Conservation (phyloP, 2,113 vertebrate species). For the Vimba vimba region DNA sequence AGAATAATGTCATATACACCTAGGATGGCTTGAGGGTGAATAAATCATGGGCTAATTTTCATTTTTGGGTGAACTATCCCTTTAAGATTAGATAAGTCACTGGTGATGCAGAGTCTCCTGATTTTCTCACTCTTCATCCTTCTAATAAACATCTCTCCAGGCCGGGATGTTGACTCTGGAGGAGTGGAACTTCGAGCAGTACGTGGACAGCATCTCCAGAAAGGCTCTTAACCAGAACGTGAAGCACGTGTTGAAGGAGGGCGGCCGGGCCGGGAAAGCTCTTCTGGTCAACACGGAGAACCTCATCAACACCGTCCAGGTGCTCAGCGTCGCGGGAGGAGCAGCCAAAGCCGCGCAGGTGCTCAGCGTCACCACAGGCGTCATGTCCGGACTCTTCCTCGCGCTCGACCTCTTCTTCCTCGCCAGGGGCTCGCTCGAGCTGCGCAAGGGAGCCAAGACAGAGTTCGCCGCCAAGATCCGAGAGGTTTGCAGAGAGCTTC, state of each 20-base stretch:
- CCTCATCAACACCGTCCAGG: conserved; percentile 72
- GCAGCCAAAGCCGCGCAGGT: conserved; percentile 71
- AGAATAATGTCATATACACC: too few species aligned
- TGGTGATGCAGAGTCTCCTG: too few species aligned
- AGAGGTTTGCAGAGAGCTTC: conserved; percentile 73
- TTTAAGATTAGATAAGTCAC: too few species aligned
- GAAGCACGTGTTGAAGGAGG: conserved; percentile 75
- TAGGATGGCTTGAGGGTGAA: too few species aligned
- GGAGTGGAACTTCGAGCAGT: conserved; percentile 75
- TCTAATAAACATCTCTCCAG: conserved; percentile 48
- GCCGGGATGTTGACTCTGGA: conserved; percentile 76
- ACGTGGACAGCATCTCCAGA: conserved; percentile 70
- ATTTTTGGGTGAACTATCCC: too few species aligned
- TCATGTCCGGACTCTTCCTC: conserved; percentile 77
- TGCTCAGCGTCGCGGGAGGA: conserved; percentile 67
- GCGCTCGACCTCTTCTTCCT: conserved; percentile 79
- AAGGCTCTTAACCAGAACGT: conserved; percentile 74
- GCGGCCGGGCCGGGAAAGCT: conserved; percentile 74
- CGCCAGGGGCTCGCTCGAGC: conserved; percentile 75
- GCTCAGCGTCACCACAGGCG: conserved; percentile 70
- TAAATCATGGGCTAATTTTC: too few species aligned
- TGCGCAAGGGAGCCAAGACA: conserved; percentile 74
- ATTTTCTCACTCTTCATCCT: neutral
- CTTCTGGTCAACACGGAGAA: conserved; percentile 71
- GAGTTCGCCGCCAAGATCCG: conserved; percentile 75